Base-by-base conservation (phyloP, 1,140 invertebrate genomes). In the Neomicropteryx cornuta region DNA sequence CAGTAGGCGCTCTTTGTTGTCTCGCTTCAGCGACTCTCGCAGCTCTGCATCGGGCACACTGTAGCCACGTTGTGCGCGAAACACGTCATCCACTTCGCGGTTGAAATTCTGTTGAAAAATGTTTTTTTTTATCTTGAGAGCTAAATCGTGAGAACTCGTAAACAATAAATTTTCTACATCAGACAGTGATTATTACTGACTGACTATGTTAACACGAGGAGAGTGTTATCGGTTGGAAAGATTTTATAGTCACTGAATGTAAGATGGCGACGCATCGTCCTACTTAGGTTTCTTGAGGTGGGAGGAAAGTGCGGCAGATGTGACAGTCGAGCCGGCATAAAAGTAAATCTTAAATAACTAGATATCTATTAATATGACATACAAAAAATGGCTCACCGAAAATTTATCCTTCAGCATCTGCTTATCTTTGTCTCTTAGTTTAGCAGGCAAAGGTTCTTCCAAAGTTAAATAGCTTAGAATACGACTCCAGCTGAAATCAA, bases 341-440 rank as follows among this genome's bases (percentile, higher is more conserved):
- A n/a, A n/a, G n/a, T n/a, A n/a, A n/a, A n/a, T n/a, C n/a, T n/a
- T n/a, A n/a, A n/a, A n/a, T n/a, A n/a, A n/a, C n/a, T n/a, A n/a
- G n/a, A n/a, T n/a, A n/a, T n/a, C n/a, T n/a, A n/a, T 27, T 8
- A 13, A 8, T 8, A 27, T 13, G 23, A 27, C 23, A 27, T 8
- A 27, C 8, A 40, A 3, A 35, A n/a, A 20, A 18, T 27, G 23
- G 68, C 75, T 72, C 62, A 89, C 87, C 34, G 86, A 74, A 69
- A 92, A 93, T 50, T 87, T 87, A 52, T 97, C 94, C 66, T 97
- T 97, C n/a, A 97, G 75, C 27, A 80, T 73, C 52, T 89, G 87
- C 36, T 83, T 70, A 58, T 93, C 88, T 62, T 87, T 91, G 53
- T 93, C 89, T 49, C 84, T 77, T 18, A 93, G 58, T 65, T 87